Evolutionary conservation across 2,113 vertebrate genomes (phyloP).

Genomic region (Podarcis raffonei): DNA sequence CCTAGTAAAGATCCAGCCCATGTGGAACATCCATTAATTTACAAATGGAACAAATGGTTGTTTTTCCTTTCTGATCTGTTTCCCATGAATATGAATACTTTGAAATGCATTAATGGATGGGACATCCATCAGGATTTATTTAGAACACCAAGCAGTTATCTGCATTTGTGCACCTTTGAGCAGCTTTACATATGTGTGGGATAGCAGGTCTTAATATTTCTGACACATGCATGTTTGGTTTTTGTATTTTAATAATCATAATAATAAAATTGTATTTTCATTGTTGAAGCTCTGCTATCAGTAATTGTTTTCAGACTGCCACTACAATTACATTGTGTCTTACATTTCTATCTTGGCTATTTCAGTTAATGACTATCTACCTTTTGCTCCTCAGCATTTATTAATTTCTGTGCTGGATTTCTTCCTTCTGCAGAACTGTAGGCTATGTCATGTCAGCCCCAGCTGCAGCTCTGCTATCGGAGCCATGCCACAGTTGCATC

Average conservation of each 20-base stretch:
- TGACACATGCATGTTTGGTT: not conserved
- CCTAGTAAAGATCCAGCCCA: not conserved
- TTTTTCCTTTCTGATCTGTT: not conserved
- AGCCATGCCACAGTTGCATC: not conserved
- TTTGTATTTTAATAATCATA: not conserved
- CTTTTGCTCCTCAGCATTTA: not conserved
- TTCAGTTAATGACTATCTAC: not conserved
- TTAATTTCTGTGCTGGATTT: not conserved
- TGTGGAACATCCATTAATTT: not conserved
- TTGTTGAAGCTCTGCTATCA: too few species aligned
- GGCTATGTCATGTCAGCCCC: not conserved
- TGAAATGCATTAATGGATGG: too few species aligned
- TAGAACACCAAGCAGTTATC: not conserved
- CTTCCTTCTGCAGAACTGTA: not conserved
- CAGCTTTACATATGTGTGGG: too few species aligned
- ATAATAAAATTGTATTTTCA: not conserved
- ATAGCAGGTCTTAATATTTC: not conserved
- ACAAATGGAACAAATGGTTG: not conserved
- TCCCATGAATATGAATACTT: too few species aligned
- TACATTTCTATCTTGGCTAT: not conserved
- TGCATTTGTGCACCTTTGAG: not conserved
- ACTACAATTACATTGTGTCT: not conserved
- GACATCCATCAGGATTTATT: not conserved
- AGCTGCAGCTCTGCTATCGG: not conserved
- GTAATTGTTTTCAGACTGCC: not conserved